These are phyloP conservation scores for Lutraria rhynchaena DNA, from an alignment of 1,140 invertebrate species.

Conservation along the genomic window DNA sequence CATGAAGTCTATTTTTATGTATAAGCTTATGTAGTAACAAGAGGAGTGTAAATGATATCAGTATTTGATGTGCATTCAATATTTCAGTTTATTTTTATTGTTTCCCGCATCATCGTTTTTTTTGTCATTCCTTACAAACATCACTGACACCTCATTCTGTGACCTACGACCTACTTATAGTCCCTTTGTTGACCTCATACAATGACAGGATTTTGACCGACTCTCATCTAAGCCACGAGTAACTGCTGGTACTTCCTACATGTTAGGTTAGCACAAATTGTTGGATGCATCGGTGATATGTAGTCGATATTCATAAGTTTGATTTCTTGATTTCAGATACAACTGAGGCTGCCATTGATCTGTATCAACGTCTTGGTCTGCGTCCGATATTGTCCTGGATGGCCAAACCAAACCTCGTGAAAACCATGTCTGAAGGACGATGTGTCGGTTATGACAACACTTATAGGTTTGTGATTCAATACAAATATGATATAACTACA, in stretches of 20 bases:
- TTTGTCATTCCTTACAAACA: too few species aligned
- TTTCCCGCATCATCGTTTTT: too few species aligned
- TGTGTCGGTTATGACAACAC: slow-evolving; percentile 70
- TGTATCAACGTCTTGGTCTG: slow-evolving; percentile 53
- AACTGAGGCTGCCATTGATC: background rate
- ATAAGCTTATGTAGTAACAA: too few species aligned
- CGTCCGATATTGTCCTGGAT: slow-evolving; percentile 63
- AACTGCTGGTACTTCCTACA: slow-evolving; percentile 21
- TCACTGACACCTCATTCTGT: too few species aligned
- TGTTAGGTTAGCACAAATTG: background rate
- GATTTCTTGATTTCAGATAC: slow-evolving; percentile 20
- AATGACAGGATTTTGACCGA: too few species aligned
- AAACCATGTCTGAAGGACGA: slow-evolving; percentile 57
- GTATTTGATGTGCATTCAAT: too few species aligned
- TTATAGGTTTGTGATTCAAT: slow-evolving; percentile 62
- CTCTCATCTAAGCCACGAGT: background rate
- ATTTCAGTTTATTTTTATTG: too few species aligned
- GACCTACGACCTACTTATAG: too few species aligned
- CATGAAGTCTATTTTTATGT: too few species aligned
- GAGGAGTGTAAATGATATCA: too few species aligned
- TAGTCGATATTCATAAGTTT: background rate
- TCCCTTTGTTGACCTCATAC: too few species aligned
- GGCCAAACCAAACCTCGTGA: slow-evolving; percentile 63
- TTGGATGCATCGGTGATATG: background rate
- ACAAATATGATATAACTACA: too few species aligned